Conservation (phyloP, 1,140 invertebrate species). For the Diploscapter pachys region DNA sequence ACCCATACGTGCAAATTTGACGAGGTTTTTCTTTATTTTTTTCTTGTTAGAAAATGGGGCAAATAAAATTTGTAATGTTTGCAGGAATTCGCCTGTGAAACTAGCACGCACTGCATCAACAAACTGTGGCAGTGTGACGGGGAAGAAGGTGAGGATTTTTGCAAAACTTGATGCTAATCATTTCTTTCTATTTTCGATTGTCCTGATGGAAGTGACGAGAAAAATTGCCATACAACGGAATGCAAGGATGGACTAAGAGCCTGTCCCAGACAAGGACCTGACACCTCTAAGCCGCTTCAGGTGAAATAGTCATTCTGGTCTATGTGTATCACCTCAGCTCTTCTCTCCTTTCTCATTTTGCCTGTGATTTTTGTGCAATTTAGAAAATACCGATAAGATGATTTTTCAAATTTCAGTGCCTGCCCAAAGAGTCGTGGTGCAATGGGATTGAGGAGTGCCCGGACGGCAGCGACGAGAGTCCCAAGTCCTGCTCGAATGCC, state of each 20-base stretch:
- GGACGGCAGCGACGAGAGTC: conserved; percentile 53
- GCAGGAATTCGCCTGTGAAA: conserved; percentile 55
- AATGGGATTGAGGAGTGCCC: conserved; percentile 50
- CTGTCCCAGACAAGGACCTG: no score
- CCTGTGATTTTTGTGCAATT: no score
- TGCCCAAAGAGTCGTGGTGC: conserved; percentile 27
- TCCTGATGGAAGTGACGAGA: conserved; percentile 57
- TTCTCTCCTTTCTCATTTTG: no score
- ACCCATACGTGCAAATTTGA: conserved; percentile 16
- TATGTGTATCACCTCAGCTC: no score
- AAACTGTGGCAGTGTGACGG: conserved; percentile 47
- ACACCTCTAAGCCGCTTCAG: no score
- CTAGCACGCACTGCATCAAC: conserved; percentile 53
- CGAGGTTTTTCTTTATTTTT: conserved; percentile 13
- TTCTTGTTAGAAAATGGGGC: neutral
- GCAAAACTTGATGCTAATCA: no score
- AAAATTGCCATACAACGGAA: conserved; percentile 16
- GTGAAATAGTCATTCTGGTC: no score
- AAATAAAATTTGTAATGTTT: conserved; percentile 16
- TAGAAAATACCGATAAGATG: no score
- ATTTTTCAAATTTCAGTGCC: no score
- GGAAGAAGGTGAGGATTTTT: conserved; percentile 13
- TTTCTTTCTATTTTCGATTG: conserved; percentile 19
- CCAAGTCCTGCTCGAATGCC: conserved; percentile 10
- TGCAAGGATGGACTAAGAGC: no score